Evolutionary conservation across 2,797 vertebrate species (phyloP), one percentile per base, ranked within the genome.

Genomic region (Notoglanidium macrostoma): DNA sequence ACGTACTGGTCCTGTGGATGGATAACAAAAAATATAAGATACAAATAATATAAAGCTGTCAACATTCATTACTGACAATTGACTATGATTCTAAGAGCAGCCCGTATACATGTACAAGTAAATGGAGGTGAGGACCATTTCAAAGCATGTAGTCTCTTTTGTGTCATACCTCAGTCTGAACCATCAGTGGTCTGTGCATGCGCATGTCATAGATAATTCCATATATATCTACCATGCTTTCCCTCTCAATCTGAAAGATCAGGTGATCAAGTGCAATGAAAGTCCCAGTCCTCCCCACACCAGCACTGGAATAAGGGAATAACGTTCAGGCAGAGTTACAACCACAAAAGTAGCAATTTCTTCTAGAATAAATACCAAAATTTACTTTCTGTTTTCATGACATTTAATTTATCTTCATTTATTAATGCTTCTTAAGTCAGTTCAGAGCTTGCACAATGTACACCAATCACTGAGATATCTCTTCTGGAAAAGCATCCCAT

Each of bases 221-320:
- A 0, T 95, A 99, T 54, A 99, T 94, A 0, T 99, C 98, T 88
- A 98, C 97, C 0, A 87, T 88, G 40, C 94, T 96, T 91, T 99
- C 97, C 65, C 96, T 96, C 91, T 99, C 98, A 15, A 99, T 97
- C 94, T 99, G 98, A 92, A 97, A 97, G 91, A 98, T 96, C 73
- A 99, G 94, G 5, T 93, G 96, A 89, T 99, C 98, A 0, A 99
- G 97, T 91, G 97, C 96, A 49, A 99, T 97, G 88, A 99, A 98
- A 0, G 98, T 99, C 23, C 98, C 98, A 0, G 98, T 99, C 85
- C 98, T 96, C 14, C 98, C 98, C 0, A 99, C 98, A 0, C 98
- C 98, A 67, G 98, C 98, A 29, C 98, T 99, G 55, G 44, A n/a
- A 85, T 32, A 77, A 40, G 44, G 59, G 14, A 80, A n/a, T 19